Evolutionary conservation across 2,113 vertebrate species (phyloP).

Genomic region (Otus sunia): DNA sequence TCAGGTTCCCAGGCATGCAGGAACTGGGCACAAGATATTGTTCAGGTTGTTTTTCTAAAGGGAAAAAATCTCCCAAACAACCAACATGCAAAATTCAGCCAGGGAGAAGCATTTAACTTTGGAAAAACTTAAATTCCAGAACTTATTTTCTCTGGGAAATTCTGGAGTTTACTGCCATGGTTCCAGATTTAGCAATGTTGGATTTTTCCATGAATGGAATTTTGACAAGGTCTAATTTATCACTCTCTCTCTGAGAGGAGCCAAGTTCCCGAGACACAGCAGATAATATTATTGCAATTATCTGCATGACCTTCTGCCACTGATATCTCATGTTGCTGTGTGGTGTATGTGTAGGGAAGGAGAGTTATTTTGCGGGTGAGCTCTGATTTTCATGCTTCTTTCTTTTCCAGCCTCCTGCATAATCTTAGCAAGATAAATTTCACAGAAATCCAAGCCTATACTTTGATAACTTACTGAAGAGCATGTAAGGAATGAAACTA

Average conservation of each 20-base stretch:
- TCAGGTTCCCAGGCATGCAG: neutral
- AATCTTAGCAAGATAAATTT: neutral
- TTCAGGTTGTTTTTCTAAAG: neutral
- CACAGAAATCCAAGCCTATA: neutral
- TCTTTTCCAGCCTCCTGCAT: neutral
- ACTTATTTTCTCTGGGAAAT: neutral
- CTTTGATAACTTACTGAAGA: neutral
- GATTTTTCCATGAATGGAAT: conserved; percentile 3
- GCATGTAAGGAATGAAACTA: neutral
- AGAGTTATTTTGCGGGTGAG: neutral
- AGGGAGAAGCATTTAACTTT: neutral
- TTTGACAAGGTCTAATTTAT: conserved; percentile 2
- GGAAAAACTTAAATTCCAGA: neutral
- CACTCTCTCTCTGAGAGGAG: neutral
- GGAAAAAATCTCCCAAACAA: fast-evolving
- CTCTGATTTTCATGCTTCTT: neutral
- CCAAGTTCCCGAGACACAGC: neutral
- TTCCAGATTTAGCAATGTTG: neutral
- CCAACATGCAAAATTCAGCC: neutral
- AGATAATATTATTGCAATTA: conserved; percentile 31
- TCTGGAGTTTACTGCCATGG: neutral
- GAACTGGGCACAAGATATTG: neutral
- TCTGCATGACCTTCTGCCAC: conserved; percentile 22
- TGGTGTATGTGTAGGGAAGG: neutral
- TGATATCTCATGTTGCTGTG: neutral